Conservation (phyloP, 2,888 invertebrate species). For the Brachylomia viminalis region DNA sequence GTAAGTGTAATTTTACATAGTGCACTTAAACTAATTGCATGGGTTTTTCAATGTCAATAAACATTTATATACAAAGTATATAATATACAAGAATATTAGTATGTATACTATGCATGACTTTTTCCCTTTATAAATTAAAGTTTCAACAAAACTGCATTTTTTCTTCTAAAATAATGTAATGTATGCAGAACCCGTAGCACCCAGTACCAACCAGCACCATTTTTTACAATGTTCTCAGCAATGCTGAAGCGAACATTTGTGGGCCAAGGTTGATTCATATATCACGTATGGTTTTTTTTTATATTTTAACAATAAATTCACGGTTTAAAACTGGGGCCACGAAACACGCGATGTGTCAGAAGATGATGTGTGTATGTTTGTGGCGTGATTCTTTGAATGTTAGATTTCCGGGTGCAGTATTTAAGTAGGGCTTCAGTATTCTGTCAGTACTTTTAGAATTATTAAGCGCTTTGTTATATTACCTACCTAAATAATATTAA, state of each 20-base stretch:
- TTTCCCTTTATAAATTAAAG: background rate
- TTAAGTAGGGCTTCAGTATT: background rate
- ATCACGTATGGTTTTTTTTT: slow-evolving; percentile 71
- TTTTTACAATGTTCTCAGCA: slow-evolving; percentile 59
- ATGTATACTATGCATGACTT: too few relatives aligned
- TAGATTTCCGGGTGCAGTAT: slow-evolving; percentile 35
- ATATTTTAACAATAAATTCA: slow-evolving; percentile 65
- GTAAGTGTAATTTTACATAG: background rate
- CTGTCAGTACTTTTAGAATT: background rate
- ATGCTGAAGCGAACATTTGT: slow-evolving; percentile 70
- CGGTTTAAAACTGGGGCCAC: slow-evolving; percentile 60
- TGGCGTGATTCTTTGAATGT: slow-evolving; percentile 15
- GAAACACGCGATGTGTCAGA: slow-evolving; percentile 53
- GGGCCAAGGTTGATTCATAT: slow-evolving; percentile 77
- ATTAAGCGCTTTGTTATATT: background rate
- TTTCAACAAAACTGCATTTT: background rate
- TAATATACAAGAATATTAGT: too few relatives aligned
- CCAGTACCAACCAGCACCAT: slow-evolving; percentile 21
- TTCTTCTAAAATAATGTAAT: background rate
- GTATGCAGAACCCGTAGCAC: slow-evolving; percentile 33
- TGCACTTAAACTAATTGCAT: background rate
- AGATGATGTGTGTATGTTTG: slow-evolving; percentile 42
- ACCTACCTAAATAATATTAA: background rate
- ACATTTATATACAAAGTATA: too few relatives aligned
- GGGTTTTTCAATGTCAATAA: background rate